These are phyloP conservation scores for Danaus melanippus DNA, from an alignment of 1,140 invertebrate species.

Conservation along the genomic window DNA sequence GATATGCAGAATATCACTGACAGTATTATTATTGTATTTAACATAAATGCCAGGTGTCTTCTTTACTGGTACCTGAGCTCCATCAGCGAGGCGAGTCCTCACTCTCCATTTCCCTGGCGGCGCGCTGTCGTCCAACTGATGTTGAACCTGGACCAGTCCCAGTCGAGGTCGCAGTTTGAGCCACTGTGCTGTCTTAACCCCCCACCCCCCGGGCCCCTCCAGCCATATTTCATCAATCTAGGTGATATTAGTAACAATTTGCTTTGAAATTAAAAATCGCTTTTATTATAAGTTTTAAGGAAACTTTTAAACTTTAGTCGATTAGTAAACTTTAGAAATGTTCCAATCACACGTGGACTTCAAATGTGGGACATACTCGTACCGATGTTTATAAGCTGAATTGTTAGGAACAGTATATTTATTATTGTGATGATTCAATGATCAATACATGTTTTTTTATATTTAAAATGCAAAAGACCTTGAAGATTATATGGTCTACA, in stretches of 20 bases:
- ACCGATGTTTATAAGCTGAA: no score
- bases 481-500: no score
- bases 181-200: slow-evolving; percentile 38
- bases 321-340: not conserved
- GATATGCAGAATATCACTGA: no score
- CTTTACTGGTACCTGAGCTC: slow-evolving; percentile 35
- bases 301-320: slow-evolving; percentile 2
- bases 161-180: slow-evolving; percentile 32
- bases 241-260: not conserved
- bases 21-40: no score
- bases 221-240: slow-evolving; percentile 58
- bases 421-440: no score
- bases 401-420: no score
- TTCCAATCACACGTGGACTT: no score
- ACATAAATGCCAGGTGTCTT: no score
- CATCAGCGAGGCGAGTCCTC: slow-evolving; percentile 39
- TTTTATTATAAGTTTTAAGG: not conserved
- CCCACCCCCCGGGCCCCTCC: slow-evolving; percentile 47
- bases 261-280: not conserved
- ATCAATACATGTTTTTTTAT: no score
- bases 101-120: slow-evolving; percentile 44
- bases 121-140: slow-evolving; percentile 39
- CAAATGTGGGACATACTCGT: no score
- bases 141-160: slow-evolving; percentile 44
- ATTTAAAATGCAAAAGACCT: no score